Evolutionary conservation across 2,888 invertebrate species (phyloP).

Genomic region (Abrostola triplasia): DNA sequence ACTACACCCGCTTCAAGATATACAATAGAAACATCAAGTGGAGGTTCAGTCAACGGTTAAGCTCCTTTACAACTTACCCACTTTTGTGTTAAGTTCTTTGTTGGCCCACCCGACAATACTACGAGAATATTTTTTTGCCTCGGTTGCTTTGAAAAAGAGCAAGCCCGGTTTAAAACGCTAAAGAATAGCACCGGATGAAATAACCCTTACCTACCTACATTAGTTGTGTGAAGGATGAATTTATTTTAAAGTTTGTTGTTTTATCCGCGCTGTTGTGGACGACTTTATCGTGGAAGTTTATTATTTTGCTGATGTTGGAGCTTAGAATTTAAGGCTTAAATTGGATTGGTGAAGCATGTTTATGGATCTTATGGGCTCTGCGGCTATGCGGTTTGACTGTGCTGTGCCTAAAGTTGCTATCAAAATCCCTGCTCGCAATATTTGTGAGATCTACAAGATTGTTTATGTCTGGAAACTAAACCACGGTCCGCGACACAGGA

Average conservation of each 20-base stretch:
- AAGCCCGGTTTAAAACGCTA: constrained; percentile 36
- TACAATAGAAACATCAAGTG: constrained; percentile 53
- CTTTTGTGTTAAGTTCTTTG: constrained; percentile 62
- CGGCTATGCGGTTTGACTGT: too few species aligned
- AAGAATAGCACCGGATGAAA: constrained; percentile 26
- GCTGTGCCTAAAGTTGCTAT: too few species aligned
- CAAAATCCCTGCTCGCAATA: too few species aligned
- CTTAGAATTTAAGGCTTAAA: background rate
- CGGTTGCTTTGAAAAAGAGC: constrained; percentile 37
- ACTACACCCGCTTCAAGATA: constrained; percentile 33
- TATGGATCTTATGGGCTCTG: too few species aligned
- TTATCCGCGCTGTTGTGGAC: background rate
- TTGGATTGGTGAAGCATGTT: too few species aligned
- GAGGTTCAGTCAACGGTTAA: constrained; percentile 49
- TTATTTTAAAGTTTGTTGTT: constrained; percentile 5
- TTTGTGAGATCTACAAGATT: too few species aligned
- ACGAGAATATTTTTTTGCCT: constrained; percentile 48
- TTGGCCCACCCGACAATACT: constrained; percentile 49
- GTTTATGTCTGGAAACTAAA: too few species aligned
- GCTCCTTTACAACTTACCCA: constrained; percentile 52
- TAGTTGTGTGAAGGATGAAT: constrained; percentile 21
- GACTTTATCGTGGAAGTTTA: background rate
- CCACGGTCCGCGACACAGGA: too few species aligned
- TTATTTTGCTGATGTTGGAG: background rate
- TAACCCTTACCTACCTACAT: constrained; percentile 12